Evolutionary conservation across 2,888 invertebrate genomes (phyloP).

Genomic region (Altica lythri): DNA sequence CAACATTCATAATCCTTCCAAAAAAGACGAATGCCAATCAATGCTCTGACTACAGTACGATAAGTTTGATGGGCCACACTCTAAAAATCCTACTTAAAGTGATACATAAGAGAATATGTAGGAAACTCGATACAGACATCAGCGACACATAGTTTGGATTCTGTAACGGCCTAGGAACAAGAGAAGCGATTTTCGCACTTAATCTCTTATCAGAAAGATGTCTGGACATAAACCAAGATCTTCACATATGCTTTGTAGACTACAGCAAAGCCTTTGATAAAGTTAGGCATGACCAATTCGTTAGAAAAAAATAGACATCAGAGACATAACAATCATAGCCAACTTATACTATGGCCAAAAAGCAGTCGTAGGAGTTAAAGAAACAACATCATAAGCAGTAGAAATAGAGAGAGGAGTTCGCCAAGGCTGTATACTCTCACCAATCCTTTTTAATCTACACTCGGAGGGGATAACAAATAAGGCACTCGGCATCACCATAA

Average conservation of each 20-base stretch:
- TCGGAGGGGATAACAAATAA: not conserved
- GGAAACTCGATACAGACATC: conserved; percentile 28
- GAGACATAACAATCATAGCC: conserved; percentile 6
- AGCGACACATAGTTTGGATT: conserved; percentile 37
- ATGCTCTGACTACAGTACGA: conserved; percentile 32
- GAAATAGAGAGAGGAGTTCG: not conserved
- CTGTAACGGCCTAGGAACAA: conserved; percentile 27
- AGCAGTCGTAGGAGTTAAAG: not conserved
- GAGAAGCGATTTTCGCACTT: conserved; percentile 31
- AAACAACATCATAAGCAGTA: not conserved
- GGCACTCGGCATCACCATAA: not conserved
- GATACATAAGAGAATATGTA: conserved; percentile 30
- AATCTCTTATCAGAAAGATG: conserved; percentile 31
- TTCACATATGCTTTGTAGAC: too few relatives aligned
- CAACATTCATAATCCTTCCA: conserved; percentile 1
- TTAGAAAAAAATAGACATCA: conserved; percentile 18
- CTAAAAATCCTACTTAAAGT: conserved; percentile 34
- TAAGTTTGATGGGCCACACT: conserved; percentile 35
- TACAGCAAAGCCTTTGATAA: too few relatives aligned
- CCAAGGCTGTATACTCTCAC: not conserved
- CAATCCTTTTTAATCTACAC: not conserved
- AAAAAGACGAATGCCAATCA: conserved; percentile 2
- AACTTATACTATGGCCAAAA: conserved; percentile 7
- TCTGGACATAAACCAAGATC: conserved; percentile 13
- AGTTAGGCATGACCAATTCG: conserved; percentile 5